Evolutionary conservation across 2,888 invertebrate genomes (phyloP), one percentile per base, ranked within the genome.

Genomic region (Caenorhabditis wallacei): DNA sequence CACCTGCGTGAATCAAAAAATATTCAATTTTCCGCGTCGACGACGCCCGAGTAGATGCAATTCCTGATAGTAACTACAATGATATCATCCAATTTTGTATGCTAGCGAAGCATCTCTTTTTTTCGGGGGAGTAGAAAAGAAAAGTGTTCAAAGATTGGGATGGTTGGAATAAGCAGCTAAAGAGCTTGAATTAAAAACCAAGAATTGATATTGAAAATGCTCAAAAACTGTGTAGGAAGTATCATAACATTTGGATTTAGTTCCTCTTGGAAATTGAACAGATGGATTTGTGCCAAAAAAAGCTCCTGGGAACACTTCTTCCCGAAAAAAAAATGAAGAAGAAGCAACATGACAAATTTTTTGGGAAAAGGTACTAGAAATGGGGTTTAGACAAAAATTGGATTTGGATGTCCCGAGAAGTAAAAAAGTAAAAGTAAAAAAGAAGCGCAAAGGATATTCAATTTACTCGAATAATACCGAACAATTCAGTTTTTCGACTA

Each of bases 11-110:
- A 63, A 78, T 78, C 69, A 78, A 78, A 78, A n/a, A 78, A 63
- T 63, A 78, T 78, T 69, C 69, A 78, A 78, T 78, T 69, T 78
- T 78, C 61, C 78, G 78, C 78, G 43, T 78, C 69, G 69, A 63
- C 69, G 69, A 69, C 78, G 54, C 63, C 51, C 75, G 59, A 76
- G 40, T 54, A 78, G 78, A 78, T 78, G 61, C 78, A 69, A 78
- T 78, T 78, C 69, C 61, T 78, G 78, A 78, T 78, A 78, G 69
- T 78, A 54, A 69, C 69, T 35, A 63, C 69, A 78, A 76, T 78
- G 78, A 78, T 78, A 78, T 78, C 78, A 78, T 78, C 54, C 78
- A 69, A 78, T 78, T 78, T 69, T 16, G 53, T 54, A 68, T 16
- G 76, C 46, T 22, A 66, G 46, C 43, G 43, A 26, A 61, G 61